A percentile compares a stretch with the other conserved stretches of the same genome.
Evolutionary conservation across 2,113 vertebrate species (phyloP).

Genomic region (Ceuthmochares aereus): DNA sequence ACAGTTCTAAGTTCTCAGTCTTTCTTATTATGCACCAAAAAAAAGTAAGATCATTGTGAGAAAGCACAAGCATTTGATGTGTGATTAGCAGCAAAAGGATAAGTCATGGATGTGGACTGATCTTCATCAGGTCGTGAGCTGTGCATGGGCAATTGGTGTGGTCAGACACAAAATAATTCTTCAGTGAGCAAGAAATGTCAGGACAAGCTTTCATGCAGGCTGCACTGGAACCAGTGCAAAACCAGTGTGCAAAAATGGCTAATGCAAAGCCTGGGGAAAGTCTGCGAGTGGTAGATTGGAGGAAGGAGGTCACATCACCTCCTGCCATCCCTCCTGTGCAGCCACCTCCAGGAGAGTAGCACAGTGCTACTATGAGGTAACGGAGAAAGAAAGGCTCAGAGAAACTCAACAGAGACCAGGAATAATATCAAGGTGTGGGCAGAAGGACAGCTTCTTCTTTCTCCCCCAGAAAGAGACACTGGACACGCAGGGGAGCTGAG

Average conservation of each 20-base stretch:
- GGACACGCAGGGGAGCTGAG: background rate
- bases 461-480: background rate
- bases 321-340: background rate
- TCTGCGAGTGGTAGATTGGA: accelerated
- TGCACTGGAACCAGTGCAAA: background rate
- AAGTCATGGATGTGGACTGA: background rate
- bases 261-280: background rate
- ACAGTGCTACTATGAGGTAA: background rate
- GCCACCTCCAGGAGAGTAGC: background rate
- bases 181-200: background rate
- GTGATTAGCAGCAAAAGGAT: background rate
- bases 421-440: accelerated
- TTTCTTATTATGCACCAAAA: background rate
- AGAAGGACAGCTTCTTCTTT: background rate
- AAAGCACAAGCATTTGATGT: background rate
- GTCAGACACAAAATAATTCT: background rate
- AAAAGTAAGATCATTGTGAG: background rate
- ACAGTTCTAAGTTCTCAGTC: background rate
- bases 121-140: background rate
- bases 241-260: accelerated
- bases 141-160: accelerated
- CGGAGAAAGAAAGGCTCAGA: background rate
- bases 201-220: accelerated
- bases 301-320: background rate
- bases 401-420: background rate